Base-by-base conservation (phyloP, 2,888 invertebrate genomes). In the Eurytoma californica region DNA sequence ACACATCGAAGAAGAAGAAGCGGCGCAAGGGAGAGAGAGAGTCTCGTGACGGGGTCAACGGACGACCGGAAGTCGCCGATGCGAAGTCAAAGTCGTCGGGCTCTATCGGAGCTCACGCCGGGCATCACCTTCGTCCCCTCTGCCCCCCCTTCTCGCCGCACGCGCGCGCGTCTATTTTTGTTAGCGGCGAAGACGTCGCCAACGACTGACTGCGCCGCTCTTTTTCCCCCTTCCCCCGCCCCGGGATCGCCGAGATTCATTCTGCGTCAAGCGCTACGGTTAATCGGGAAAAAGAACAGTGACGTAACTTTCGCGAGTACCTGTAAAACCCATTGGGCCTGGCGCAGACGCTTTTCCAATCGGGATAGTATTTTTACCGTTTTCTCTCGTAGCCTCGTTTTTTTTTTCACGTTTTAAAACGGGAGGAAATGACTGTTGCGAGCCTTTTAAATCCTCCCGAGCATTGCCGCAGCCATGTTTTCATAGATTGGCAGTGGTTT, bases 21-120 rank as follows among this genome's bases (percentile, higher is more conserved):
- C 39, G 67, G 63, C 60, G 77, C 72, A 51, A 75, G 76, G 60
- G 60, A 75, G 30, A 51, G 65, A 49, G 69, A 72, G 63, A 63
- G 63, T 74, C 76, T 68, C 72, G 69, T 70, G 66, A 66, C 72
- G 87, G 86, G 89, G 88, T 89, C 89, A 88, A 88, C 85, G 89
- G 85, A 88, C 89, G 87, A 84, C 87, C 88, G 88, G 88, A 88
- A 89, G 88, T 88, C 86, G 86, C 28, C 70, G 47, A 20, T 85
- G 86, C 84, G 75, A 81, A 84, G 85, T 84, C 83, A 83, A 84
- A 84, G 83, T 84, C 82, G 83, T 68, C 65, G 65, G 30, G 49
- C 80, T 83, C 83, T 82, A 83, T 83, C 80, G 82, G 39, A 39
- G 81, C 82, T 83, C 78, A 82, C 79, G 60, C 39, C 51, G 28